Percentiles rank a stretch among this genome's conserved stretches.
Evolutionary conservation across 2,888 invertebrate species (phyloP).

Genomic region (Parasteatoda lunata): DNA sequence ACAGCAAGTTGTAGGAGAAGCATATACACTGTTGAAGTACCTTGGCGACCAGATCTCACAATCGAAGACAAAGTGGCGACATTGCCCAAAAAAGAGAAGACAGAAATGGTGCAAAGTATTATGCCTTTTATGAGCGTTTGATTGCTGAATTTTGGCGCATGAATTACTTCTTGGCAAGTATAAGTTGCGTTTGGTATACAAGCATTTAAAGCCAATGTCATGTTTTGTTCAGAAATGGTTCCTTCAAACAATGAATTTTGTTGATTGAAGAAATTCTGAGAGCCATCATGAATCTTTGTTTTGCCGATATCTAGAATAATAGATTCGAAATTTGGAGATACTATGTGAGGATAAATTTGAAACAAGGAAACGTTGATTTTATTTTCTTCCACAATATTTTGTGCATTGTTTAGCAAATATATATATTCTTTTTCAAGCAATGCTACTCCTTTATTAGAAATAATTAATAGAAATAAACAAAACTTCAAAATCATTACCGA

Average conservation of each 20-base stretch:
- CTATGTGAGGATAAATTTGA: neutral
- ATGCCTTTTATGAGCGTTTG: constrained; percentile 81
- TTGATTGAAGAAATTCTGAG: neutral
- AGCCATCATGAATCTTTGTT: neutral
- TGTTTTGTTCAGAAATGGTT: neutral
- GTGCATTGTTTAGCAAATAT: neutral
- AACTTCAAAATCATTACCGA: too few relatives aligned
- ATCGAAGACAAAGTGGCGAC: constrained; percentile 85
- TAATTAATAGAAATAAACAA: too few relatives aligned
- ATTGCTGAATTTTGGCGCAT: constrained; percentile 81
- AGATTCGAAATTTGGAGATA: neutral
- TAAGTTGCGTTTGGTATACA: constrained; percentile 6
- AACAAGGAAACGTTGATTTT: neutral
- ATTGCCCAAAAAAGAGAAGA: constrained; percentile 84
- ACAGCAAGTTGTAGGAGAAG: constrained; percentile 87
- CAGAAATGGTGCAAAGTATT: constrained; percentile 82
- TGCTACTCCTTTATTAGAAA: too few relatives aligned
- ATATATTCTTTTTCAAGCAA: too few relatives aligned
- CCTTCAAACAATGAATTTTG: neutral
- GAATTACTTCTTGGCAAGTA: neutral
- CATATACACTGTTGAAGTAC: constrained; percentile 79
- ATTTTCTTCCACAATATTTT: neutral
- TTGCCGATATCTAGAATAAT: neutral
- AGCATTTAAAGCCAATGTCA: neutral
- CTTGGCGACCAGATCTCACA: constrained; percentile 78